These are phyloP conservation scores for Aegotheles bennettii DNA, from an alignment of 2,113 vertebrate genomes.

Conservation along the genomic window DNA sequence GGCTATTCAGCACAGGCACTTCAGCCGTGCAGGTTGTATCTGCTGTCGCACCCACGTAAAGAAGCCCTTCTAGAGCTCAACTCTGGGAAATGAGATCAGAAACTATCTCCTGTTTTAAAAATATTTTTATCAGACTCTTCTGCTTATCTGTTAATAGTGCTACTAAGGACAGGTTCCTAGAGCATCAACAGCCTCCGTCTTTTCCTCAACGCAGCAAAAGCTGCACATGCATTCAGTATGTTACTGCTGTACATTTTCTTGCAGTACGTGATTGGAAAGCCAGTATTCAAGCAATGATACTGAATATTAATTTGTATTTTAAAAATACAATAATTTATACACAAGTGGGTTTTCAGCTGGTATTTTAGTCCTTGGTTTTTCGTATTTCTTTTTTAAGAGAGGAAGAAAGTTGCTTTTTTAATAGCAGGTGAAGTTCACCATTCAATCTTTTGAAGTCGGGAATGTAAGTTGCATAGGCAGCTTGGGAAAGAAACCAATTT, in stretches of 20 bases:
- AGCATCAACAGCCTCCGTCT: not conserved
- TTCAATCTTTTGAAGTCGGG: not conserved
- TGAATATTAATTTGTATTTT: not conserved
- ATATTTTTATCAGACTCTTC: not conserved
- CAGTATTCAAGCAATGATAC: not conserved
- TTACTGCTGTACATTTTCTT: not conserved
- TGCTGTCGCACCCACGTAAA: not conserved
- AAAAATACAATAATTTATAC: not conserved
- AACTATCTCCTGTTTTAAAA: not conserved
- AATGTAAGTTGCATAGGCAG: not conserved
- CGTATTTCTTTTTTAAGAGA: not conserved
- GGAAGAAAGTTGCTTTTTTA: not conserved
- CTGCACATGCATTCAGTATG: not conserved
- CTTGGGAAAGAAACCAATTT: not conserved
- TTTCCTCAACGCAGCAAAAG: not conserved
- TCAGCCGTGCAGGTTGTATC: not conserved
- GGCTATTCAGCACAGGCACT: not conserved
- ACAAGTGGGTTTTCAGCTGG: not conserved
- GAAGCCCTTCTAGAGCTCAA: not conserved
- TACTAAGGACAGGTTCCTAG: not conserved
- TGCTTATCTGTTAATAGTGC: not conserved
- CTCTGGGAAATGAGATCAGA: not conserved
- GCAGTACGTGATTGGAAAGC: not conserved
- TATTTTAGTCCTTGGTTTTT: not conserved
- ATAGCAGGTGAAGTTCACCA: not conserved